Evolutionary conservation across 2,113 vertebrate genomes (phyloP), one percentile per base, ranked within the genome.

Genomic region (Poeciliopsis retropinna): DNA sequence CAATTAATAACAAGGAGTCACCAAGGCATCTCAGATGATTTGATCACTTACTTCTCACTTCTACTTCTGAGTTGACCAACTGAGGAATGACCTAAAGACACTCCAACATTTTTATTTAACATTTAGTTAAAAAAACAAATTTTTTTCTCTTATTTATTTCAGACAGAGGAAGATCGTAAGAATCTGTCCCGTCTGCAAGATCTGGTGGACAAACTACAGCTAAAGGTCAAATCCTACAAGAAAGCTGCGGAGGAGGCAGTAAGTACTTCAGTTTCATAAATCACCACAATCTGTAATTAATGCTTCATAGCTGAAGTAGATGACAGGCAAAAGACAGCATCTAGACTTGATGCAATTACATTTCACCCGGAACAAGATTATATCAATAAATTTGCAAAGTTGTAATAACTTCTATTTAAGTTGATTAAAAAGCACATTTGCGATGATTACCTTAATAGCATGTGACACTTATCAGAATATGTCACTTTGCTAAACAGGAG

Each of bases 191-290:
- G 95, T n/a, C 94, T 96, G 5, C 96, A 96, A 88, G 96, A 96
- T 72, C 83, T 96, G 72, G 95, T 95, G 1, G 96, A 96, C 85
- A 96, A 92, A 70, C 72, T 92, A 25, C 91, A 92, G 67, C 83
- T 92, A 0, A 92, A 92, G 78, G 95, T 96, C 69, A 96, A 96
- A 76, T 93, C 95, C 15, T 96, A 96, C 84, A 96, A 96, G 80
- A 94, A 93, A 84, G 64, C 91, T 79, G 80, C 95, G 0, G 96
- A 96, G 70, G 95, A 95, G 57, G 92, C 91, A 19, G 92, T 93
- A 75, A 92, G 91, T 87, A 61, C 3, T 28, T 17, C 14, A 30
- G 30, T 32, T 30, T 3, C 9, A 25, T 8, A 2, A 12, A 19
- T 61, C 4, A 61, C 6, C 60, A n/a, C 25, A 29, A 5, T 3